Evolutionary conservation across 2,888 invertebrate species (phyloP).

Genomic region (Uloborus plumipes): DNA sequence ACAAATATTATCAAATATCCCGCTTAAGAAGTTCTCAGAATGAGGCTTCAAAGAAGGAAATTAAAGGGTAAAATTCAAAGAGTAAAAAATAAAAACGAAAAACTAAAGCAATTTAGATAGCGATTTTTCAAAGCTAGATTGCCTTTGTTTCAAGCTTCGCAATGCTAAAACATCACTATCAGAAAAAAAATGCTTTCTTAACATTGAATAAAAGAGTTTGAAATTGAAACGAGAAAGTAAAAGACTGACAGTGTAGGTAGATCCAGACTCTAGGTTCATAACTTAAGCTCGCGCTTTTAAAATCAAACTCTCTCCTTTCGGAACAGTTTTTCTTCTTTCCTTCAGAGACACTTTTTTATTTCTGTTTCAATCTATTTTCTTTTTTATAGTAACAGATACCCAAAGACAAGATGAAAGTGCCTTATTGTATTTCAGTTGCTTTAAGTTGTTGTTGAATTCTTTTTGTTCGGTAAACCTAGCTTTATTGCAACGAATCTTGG

Average conservation of each 20-base stretch:
- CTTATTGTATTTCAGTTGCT: constrained; percentile 50
- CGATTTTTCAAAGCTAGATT: too few species aligned
- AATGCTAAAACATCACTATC: constrained; percentile 16
- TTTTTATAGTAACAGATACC: constrained; percentile 53
- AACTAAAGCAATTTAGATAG: too few species aligned
- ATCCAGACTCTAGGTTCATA: constrained; percentile 12
- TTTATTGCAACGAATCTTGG: constrained; percentile 41
- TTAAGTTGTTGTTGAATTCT: constrained; percentile 31
- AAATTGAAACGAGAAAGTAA: constrained; percentile 23
- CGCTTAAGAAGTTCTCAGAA: too few species aligned
- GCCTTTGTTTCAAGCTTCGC: too few species aligned
- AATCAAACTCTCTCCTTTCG: constrained; percentile 29
- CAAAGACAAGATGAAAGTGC: constrained; percentile 49
- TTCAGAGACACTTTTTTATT: constrained; percentile 27
- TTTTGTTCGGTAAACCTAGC: constrained; percentile 32
- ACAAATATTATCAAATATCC: too few species aligned
- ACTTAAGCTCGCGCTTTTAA: constrained; percentile 41
- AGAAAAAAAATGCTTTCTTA: constrained; percentile 7
- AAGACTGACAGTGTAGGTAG: constrained; percentile 10
- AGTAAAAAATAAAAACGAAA: too few species aligned
- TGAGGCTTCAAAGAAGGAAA: too few species aligned
- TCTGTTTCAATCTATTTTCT: constrained; percentile 18
- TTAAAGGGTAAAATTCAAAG: too few species aligned
- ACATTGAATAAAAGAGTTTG: constrained; percentile 8
- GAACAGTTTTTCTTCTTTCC: constrained; percentile 15